Percentiles rank a stretch among this genome's conserved stretches.
phyloP scores from a whole-genome alignment of 2,797 vertebrate species.

The Acipenser ruthenus region DNA sequence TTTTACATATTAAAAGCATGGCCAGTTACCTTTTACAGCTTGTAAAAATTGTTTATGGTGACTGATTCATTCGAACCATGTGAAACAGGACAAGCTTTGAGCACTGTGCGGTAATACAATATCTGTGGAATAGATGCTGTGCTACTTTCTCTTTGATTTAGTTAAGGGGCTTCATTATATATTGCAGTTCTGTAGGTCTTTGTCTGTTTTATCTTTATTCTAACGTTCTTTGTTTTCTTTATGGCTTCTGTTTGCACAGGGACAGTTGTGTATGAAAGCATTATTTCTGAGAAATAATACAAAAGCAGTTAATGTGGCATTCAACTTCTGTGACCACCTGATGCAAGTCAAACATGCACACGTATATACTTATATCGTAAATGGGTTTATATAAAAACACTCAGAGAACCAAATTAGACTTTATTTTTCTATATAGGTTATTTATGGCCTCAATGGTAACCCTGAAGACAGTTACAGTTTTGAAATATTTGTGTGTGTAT shows the following conservation, averaged over 20 bases:
- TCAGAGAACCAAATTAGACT: no score
- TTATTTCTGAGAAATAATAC: not conserved
- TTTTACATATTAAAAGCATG: conserved; percentile 30
- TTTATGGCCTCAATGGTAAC: no score
- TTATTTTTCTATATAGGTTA: no score
- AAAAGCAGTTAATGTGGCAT: not conserved
- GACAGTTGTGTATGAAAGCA: not conserved
- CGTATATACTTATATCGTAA: no score
- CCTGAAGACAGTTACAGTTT: no score
- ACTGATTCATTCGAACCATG: conserved; percentile 15
- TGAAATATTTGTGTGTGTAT: no score
- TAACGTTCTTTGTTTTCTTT: not conserved
- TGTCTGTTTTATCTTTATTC: conserved; percentile 1
- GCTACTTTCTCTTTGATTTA: not conserved
- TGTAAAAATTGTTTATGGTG: conserved; percentile 14
- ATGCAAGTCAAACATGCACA: not conserved
- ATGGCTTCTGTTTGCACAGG: not conserved
- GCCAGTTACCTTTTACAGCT: conserved; percentile 8
- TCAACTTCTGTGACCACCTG: not conserved
- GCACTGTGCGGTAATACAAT: conserved; percentile 9
- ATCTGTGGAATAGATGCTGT: not conserved
- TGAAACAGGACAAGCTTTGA: conserved; percentile 1
- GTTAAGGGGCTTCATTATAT: not conserved
- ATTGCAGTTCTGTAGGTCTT: not conserved
- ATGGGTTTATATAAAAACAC: no score